These are phyloP conservation scores for Motacilla tschutschensis DNA, from an alignment of 2,113 vertebrate species.

Conservation along the genomic window DNA sequence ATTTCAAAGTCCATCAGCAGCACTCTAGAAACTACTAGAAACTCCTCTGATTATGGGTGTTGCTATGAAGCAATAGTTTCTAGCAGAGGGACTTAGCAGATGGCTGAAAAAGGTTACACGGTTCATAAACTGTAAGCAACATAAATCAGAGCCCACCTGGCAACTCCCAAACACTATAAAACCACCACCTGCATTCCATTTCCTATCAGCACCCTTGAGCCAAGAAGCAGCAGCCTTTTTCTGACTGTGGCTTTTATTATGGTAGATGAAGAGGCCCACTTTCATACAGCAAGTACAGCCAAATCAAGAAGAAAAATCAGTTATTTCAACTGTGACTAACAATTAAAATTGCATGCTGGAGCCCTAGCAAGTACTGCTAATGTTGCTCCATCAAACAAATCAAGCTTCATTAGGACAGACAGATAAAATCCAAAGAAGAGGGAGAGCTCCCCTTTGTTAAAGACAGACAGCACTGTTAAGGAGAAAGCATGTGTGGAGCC, in stretches of 20 bases:
- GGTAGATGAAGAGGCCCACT: not conserved
- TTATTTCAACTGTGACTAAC: not conserved
- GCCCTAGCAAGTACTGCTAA: not conserved
- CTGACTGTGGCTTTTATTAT: not conserved
- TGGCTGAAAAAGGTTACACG: not conserved
- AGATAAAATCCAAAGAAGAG: not conserved
- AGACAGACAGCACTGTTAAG: not conserved
- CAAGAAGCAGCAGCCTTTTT: not conserved
- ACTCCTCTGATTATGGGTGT: not conserved
- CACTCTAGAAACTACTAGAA: not conserved
- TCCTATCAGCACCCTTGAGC: not conserved
- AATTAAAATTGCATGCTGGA: not conserved
- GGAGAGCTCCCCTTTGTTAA: not conserved
- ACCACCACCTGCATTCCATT: conserved; percentile 21
- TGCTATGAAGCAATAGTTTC: not conserved
- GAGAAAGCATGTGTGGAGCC: not conserved
- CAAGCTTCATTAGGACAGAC: not conserved
- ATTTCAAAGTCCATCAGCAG: not conserved
- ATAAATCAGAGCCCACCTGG: conserved; percentile 9
- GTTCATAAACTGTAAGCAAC: not conserved
- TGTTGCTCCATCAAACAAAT: not conserved
- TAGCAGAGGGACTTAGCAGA: not conserved
- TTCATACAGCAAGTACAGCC: not conserved
- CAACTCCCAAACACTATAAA: not conserved
- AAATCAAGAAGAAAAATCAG: not conserved